Conservation (phyloP, 2,797 vertebrate species). For the Clarias platycephalus region DNA sequence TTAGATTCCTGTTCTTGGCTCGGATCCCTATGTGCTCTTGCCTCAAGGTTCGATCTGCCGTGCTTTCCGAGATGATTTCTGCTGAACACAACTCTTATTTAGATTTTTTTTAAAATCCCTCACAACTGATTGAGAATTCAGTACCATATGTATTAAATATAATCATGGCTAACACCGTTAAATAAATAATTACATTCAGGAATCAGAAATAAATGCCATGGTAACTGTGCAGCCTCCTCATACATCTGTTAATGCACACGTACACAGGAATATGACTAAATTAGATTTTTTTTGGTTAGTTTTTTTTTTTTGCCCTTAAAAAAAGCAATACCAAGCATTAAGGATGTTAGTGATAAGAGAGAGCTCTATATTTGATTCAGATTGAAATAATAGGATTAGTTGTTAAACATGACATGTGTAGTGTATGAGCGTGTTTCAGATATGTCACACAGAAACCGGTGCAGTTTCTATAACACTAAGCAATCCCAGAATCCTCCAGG, state of each 20-base stretch:
- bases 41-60: not conserved
- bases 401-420: not conserved
- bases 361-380: slow-evolving; percentile 8
- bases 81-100: not conserved
- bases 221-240: slow-evolving; percentile 6
- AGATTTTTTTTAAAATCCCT: not conserved
- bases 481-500: slow-evolving; percentile 42
- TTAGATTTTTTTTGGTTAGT: not conserved
- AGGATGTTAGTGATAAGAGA: slow-evolving; percentile 29
- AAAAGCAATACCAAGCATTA: not conserved
- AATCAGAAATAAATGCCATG: not conserved
- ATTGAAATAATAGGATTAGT: slow-evolving; percentile 15
- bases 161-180: not conserved
- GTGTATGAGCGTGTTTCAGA: slow-evolving; percentile 9
- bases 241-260: not conserved
- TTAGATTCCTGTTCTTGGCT: not conserved
- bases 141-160: not conserved
- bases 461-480: not conserved
- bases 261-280: not conserved
- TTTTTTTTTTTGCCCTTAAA: not conserved
- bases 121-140: not conserved
- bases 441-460: not conserved
- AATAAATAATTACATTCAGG: slow-evolving; percentile 1
- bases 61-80: not conserved
- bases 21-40: not conserved